A percentile compares a stretch with the other conserved stretches of the same genome.
Evolutionary conservation across 2,113 vertebrate genomes (phyloP).

Genomic region (Oncorhynchus mykiss): DNA sequence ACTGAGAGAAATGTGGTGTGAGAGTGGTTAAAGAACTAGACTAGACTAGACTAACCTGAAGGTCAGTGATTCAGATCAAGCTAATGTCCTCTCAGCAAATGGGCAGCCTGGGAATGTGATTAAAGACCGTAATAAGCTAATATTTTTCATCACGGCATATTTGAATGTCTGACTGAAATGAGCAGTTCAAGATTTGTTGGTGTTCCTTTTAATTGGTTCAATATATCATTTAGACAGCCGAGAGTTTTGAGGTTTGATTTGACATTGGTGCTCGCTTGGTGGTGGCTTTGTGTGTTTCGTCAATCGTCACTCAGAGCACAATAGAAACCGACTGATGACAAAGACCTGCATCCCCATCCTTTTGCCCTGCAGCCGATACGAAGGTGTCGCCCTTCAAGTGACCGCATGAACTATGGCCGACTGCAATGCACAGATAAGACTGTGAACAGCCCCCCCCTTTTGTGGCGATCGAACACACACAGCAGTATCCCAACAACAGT

Average conservation of each 20-base stretch:
- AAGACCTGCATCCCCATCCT: neutral
- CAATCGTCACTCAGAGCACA: neutral
- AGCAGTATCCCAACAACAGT: constrained; percentile 4
- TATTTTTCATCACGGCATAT: neutral
- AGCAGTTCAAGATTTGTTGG: neutral
- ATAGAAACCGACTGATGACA: neutral
- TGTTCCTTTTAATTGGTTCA: neutral
- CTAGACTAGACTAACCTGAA: constrained; percentile 49
- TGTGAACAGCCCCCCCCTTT: constrained; percentile 13
- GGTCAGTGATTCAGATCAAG: constrained; percentile 47
- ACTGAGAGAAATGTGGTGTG: neutral
- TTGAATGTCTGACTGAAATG: neutral
- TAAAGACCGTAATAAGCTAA: neutral
- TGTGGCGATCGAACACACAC: constrained; percentile 32
- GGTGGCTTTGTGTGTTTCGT: neutral
- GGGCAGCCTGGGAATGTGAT: neutral
- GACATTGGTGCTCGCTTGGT: neutral
- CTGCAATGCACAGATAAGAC: constrained; percentile 63
- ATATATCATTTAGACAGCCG: constrained; percentile 5
- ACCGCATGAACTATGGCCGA: constrained; percentile 45
- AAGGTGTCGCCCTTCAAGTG: constrained; percentile 44
- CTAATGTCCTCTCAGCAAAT: neutral
- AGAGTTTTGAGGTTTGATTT: neutral
- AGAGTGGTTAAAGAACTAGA: neutral
- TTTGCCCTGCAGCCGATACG: constrained; percentile 24